Conservation (phyloP, 2,797 vertebrate genomes). For the Coreius guichenoti region DNA sequence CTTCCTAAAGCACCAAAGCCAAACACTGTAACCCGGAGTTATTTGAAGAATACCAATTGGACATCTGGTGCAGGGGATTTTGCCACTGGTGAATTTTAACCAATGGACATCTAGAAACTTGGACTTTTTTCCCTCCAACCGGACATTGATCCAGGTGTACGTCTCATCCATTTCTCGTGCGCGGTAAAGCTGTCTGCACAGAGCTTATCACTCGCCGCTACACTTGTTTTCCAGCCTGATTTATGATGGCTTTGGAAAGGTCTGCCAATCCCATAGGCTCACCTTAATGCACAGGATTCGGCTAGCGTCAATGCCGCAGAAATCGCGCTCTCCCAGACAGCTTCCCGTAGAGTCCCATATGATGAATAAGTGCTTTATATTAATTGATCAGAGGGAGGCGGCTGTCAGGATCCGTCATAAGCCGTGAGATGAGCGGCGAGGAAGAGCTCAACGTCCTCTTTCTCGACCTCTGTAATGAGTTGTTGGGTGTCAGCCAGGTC, state of each 20-base stretch:
- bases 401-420: slow-evolving; percentile 84
- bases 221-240: slow-evolving; percentile 89
- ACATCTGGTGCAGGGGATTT: slow-evolving; percentile 67
- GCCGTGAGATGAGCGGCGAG: slow-evolving; percentile 68
- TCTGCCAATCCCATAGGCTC: slow-evolving; percentile 89
- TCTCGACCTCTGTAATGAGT: slow-evolving; percentile 55
- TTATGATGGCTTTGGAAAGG: slow-evolving; percentile 91
- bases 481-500: slow-evolving; percentile 65
- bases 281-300: slow-evolving; percentile 84
- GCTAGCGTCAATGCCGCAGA: slow-evolving; percentile 81
- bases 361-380: slow-evolving; percentile 87
- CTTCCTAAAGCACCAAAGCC: slow-evolving; percentile 62
- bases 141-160: slow-evolving; percentile 81
- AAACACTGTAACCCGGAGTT: slow-evolving; percentile 56
- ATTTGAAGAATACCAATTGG: slow-evolving; percentile 62
- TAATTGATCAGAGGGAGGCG: slow-evolving; percentile 86
- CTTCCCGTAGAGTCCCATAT: slow-evolving; percentile 75
- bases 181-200: slow-evolving; percentile 85
- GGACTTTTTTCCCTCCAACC: slow-evolving; percentile 75
- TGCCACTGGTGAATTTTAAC: slow-evolving; percentile 76
- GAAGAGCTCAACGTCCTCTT: slow-evolving; percentile 57
- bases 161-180: slow-evolving; percentile 63
- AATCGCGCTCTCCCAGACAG: slow-evolving; percentile 69
- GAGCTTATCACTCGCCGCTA: slow-evolving; percentile 85
- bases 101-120: slow-evolving; percentile 82